Evolutionary conservation across 2,888 invertebrate species (phyloP).

Genomic region (Drosophila demipolita): DNA sequence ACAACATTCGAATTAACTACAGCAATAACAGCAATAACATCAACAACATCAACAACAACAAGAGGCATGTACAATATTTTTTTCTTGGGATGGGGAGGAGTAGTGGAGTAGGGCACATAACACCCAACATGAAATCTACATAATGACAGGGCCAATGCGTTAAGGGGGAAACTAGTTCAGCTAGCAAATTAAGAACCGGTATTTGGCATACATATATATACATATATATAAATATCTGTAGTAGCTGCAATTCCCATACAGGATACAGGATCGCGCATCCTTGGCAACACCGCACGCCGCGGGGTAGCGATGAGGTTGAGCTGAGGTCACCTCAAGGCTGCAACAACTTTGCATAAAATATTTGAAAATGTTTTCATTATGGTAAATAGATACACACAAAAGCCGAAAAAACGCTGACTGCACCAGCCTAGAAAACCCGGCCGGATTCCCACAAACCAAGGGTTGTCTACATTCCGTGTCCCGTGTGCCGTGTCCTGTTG

Average conservation of each 20-base stretch:
- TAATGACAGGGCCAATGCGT: constrained; percentile 58
- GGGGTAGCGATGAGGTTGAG: constrained; percentile 66
- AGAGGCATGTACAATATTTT: not conserved
- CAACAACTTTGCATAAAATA: constrained; percentile 79
- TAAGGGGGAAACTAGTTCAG: constrained; percentile 67
- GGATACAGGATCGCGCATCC: constrained; percentile 55
- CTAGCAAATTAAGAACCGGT: constrained; percentile 77
- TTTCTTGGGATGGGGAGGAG: not conserved
- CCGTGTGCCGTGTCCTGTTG: constrained; percentile 32
- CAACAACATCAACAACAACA: constrained; percentile 30
- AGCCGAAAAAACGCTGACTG: constrained; percentile 43
- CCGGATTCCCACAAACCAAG: constrained; percentile 66
- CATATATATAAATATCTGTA: not conserved
- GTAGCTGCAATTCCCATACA: constrained; percentile 71
- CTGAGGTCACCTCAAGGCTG: constrained; percentile 72
- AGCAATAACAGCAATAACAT: constrained; percentile 29
- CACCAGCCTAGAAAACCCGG: constrained; percentile 21
- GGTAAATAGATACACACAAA: constrained; percentile 68
- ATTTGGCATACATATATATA: constrained; percentile 41
- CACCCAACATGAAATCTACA: constrained; percentile 63
- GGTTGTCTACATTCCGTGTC: constrained; percentile 51
- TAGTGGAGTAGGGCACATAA: constrained; percentile 22
- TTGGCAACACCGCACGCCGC: constrained; percentile 47
- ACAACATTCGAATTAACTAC: constrained; percentile 35
- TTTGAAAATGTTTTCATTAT: constrained; percentile 81